Percentiles rank a stretch among this genome's conserved stretches.
Conservation (phyloP, 1,140 invertebrate species). For the Neodiprion fabricii region DNA sequence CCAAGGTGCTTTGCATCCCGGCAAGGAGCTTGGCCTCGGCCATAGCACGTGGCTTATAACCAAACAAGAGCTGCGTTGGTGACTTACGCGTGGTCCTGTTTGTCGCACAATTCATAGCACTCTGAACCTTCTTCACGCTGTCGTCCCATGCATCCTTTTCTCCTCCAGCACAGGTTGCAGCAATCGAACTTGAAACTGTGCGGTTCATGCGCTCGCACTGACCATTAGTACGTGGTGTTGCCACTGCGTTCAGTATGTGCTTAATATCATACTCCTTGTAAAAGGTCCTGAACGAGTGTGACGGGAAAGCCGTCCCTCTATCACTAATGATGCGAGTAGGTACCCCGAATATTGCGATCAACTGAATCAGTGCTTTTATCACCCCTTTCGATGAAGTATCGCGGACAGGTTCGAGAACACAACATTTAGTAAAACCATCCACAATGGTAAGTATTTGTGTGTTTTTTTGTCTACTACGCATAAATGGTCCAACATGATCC, state of each 20-base stretch:
- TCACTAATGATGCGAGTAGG: slow-evolving; percentile 44
- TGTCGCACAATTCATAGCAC: slow-evolving; percentile 36
- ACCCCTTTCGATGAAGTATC: slow-evolving; percentile 29
- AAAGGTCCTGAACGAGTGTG: slow-evolving; percentile 29
- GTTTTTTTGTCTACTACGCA: slow-evolving; percentile 28
- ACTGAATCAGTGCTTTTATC: slow-evolving; percentile 20
- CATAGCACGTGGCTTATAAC: slow-evolving; percentile 29
- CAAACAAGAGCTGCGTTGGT: slow-evolving; percentile 42
- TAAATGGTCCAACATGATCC: slow-evolving; percentile 40
- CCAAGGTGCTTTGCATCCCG: slow-evolving; percentile 29
- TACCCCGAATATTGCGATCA: slow-evolving; percentile 35
- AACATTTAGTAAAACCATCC: slow-evolving; percentile 44
- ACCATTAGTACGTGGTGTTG: slow-evolving; percentile 41
- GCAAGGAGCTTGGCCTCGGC: slow-evolving; percentile 27
- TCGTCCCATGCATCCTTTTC: slow-evolving; percentile 38
- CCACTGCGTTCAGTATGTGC: slow-evolving; percentile 40
- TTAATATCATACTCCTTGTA: slow-evolving; percentile 32
- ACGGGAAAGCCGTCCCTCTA: slow-evolving; percentile 37
- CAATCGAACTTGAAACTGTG: slow-evolving; percentile 35
- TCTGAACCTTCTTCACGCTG: slow-evolving; percentile 34
- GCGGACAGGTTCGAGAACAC: slow-evolving; percentile 38
- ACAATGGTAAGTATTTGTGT: slow-evolving; percentile 34
- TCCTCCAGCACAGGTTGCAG: slow-evolving; percentile 26
- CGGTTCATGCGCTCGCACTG: slow-evolving; percentile 40
- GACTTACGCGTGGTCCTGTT: slow-evolving; percentile 37